Base-by-base conservation (phyloP, 2,888 invertebrate species). In the Tiphia femorata region DNA sequence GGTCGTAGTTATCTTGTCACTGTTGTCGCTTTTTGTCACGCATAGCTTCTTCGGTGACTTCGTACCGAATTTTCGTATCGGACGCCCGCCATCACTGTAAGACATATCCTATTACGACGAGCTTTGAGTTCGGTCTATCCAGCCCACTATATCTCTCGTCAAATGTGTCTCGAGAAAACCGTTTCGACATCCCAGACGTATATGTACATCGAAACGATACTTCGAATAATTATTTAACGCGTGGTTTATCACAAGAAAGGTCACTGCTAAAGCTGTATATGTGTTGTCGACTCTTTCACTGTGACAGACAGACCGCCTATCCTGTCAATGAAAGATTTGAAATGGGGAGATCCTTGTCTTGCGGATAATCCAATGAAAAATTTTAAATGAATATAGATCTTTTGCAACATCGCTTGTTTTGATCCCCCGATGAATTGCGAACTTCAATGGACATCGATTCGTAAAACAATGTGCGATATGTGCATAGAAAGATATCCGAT, bases 11-110 rank as follows among this genome's bases (percentile, higher is more conserved):
- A 77, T 76, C 50, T 78, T 81, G 56, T 82, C 81, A 58, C 77
- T 77, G 52, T 80, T 82, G 40, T 81, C 81, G 25, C 67, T 64
- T 49, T 82, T 83, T 3, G 82, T 82, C 57, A 83, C 83, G 50
- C 84, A 81, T 37, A 84, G 76, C 64, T 84, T 85, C 70, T 85
- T 85, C 42, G 84, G 85, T 53, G 84, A 84, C 72, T 84, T 84
- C 50, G 81, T 78, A 58, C 81, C 81, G 50, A 80, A 83, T 75
- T 85, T 85, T 64, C 85, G 84, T 68, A 81, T 78, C 70, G 85
- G 84, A 59, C 84, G 84, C 56, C 83, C 82, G 66, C 84, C 84
- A 82, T 84, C 84, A 73, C 81, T 84, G 77, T 80, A 82, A 80
- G 83, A 82, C 83, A 83, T 83, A 54, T 80, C 82, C 79, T 67